Conservation (phyloP, 2,113 vertebrate genomes). For the Xyrauchen texanus region DNA sequence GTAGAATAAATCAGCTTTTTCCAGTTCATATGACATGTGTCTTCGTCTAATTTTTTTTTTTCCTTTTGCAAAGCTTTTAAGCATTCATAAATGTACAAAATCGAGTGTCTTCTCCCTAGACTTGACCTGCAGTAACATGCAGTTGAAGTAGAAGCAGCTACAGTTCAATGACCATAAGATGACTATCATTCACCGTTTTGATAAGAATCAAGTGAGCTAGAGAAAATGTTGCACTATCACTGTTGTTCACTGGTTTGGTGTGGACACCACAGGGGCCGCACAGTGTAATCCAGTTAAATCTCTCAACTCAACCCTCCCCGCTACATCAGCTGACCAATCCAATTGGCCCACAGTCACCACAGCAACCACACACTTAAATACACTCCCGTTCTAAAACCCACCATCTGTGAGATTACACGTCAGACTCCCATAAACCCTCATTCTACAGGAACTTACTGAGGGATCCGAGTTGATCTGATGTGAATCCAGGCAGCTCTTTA, state of each 20-base stretch:
- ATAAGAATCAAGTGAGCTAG: neutral
- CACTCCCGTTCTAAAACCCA: neutral
- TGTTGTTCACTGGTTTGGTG: conserved; percentile 25
- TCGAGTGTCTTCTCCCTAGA: too few species aligned
- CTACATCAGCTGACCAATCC: conserved; percentile 18
- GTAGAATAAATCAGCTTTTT: too few species aligned
- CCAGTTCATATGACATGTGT: too few species aligned
- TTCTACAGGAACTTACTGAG: conserved; percentile 3
- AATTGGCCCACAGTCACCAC: conserved; percentile 12
- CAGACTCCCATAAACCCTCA: conserved; percentile 10
- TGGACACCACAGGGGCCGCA: conserved; percentile 18
- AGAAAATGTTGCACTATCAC: neutral
- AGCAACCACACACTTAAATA: conserved; percentile 32
- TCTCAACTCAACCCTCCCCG: conserved; percentile 18
- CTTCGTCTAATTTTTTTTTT: too few species aligned
- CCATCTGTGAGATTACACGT: conserved; percentile 36
- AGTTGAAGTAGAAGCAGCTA: too few species aligned
- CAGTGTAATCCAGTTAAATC: conserved; percentile 40
- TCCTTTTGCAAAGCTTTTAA: too few species aligned
- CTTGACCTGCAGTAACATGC: too few species aligned
- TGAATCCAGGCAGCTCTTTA: conserved; percentile 6
- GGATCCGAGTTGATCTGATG: neutral
- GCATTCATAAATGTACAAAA: too few species aligned
- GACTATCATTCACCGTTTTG: neutral
- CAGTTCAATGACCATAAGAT: too few species aligned